Conservation (phyloP, 2,888 invertebrate species). For the Microplitis deprimator region DNA sequence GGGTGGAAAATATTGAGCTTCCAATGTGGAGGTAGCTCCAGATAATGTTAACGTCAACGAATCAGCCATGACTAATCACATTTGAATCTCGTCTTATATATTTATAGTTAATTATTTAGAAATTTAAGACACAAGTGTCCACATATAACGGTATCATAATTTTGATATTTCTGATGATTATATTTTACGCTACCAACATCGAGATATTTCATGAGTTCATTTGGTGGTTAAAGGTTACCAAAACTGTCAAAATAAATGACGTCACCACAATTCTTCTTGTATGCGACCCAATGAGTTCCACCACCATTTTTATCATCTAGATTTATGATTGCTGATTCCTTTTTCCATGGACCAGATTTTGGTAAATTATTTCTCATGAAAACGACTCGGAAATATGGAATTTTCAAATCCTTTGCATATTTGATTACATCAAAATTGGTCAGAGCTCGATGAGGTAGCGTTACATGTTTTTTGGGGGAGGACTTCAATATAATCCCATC, state of each 20-base stretch:
- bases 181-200: too few species aligned
- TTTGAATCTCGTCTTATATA: too few species aligned
- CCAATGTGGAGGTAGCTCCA: conserved; percentile 52
- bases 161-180: too few species aligned
- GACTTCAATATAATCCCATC: conserved; percentile 49
- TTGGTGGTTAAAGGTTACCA: conserved; percentile 43
- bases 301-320: conserved; percentile 14
- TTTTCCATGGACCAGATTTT: conserved; percentile 26
- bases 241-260: conserved; percentile 48
- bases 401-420: conserved; percentile 42
- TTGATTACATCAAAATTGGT: conserved; percentile 55
- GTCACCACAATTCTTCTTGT: conserved; percentile 39
- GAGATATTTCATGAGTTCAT: conserved; percentile 20
- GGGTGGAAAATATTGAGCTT: conserved; percentile 50
- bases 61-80: conserved; percentile 36
- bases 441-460: conserved; percentile 51
- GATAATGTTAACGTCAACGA: conserved; percentile 57
- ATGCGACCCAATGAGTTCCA: conserved; percentile 54
- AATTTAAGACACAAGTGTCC: conserved; percentile 48
- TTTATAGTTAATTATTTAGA: conserved; percentile 17
- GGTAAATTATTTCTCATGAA: neutral
- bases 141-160: conserved; percentile 18
- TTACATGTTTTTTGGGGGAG: conserved; percentile 44
- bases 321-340: conserved; percentile 35
- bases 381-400: conserved; percentile 44